Evolutionary conservation across 2,888 invertebrate genomes (phyloP).

Genomic region (Leptodirus hochenwartii): DNA sequence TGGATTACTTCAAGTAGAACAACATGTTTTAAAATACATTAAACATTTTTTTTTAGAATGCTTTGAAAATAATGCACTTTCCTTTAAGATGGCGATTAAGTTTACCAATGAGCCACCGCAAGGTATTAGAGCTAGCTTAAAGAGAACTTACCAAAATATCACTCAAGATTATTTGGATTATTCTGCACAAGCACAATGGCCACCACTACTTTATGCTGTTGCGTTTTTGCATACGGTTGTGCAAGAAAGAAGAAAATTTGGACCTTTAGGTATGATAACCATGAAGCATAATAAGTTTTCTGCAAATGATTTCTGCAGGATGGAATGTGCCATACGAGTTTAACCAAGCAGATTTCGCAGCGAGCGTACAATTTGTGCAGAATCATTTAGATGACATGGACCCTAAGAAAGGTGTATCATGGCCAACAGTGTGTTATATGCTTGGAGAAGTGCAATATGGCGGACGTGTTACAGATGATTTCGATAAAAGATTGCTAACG

Average conservation of each 20-base stretch:
- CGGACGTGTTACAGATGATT: constrained; percentile 91
- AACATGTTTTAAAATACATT: too few species aligned
- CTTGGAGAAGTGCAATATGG: constrained; percentile 71
- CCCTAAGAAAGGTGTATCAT: constrained; percentile 90
- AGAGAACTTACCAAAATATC: constrained; percentile 78
- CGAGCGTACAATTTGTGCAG: constrained; percentile 89
- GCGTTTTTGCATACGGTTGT: constrained; percentile 91
- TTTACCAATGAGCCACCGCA: constrained; percentile 96
- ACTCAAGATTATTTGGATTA: constrained; percentile 87
- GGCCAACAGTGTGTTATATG: constrained; percentile 97
- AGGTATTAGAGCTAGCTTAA: constrained; percentile 85
- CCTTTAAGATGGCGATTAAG: constrained; percentile 93
- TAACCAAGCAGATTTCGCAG: constrained; percentile 90
- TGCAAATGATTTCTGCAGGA: constrained; percentile 30
- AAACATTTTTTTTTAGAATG: too few species aligned
- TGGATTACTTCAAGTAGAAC: constrained; percentile 57
- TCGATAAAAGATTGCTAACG: constrained; percentile 80
- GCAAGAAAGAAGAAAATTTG: constrained; percentile 89
- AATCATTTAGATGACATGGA: constrained; percentile 95
- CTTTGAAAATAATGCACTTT: too few species aligned
- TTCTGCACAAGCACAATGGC: constrained; percentile 83
- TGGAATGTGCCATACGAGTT: constrained; percentile 98
- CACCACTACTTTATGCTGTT: constrained; percentile 79
- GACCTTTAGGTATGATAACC: constrained; percentile 42
- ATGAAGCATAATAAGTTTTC: not conserved